Percentiles rank a stretch among this genome's conserved stretches.
Conservation (phyloP, 2,113 vertebrate species). For the Sus scrofa region DNA sequence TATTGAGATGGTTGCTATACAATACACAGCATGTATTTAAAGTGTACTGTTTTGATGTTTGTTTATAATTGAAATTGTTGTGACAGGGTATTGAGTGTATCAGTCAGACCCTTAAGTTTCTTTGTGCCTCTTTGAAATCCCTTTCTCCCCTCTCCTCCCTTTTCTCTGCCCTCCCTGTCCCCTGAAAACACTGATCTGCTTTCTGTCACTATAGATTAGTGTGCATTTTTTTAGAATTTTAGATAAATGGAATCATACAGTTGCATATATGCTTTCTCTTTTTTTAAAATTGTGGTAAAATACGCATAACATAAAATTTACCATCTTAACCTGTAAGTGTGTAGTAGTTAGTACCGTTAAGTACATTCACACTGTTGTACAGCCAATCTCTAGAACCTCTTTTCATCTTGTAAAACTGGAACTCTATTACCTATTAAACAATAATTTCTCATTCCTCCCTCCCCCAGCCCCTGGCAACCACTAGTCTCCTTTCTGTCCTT, state of each 20-base stretch:
- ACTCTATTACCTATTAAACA: neutral
- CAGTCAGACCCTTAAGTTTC: neutral
- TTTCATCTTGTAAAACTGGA: neutral
- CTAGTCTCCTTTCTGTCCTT: neutral
- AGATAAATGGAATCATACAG: neutral
- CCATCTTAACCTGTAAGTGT: neutral
- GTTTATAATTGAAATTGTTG: neutral
- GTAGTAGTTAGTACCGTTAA: neutral
- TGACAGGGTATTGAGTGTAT: neutral
- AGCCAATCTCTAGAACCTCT: neutral
- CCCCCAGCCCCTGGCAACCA: neutral
- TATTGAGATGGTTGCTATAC: neutral
- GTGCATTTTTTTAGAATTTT: slow-evolving; percentile 47
- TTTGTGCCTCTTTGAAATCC: neutral
- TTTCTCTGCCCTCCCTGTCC: neutral
- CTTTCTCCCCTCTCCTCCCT: neutral
- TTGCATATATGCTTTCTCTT: neutral
- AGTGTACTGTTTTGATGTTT: neutral
- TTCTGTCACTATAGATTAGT: neutral
- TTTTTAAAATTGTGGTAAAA: neutral
- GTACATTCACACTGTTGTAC: neutral
- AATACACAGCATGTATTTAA: neutral
- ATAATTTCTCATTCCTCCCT: neutral
- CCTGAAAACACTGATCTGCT: neutral
- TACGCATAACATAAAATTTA: neutral